Evolutionary conservation across 2,113 vertebrate genomes (phyloP).

Genomic region (Corapipo altera): DNA sequence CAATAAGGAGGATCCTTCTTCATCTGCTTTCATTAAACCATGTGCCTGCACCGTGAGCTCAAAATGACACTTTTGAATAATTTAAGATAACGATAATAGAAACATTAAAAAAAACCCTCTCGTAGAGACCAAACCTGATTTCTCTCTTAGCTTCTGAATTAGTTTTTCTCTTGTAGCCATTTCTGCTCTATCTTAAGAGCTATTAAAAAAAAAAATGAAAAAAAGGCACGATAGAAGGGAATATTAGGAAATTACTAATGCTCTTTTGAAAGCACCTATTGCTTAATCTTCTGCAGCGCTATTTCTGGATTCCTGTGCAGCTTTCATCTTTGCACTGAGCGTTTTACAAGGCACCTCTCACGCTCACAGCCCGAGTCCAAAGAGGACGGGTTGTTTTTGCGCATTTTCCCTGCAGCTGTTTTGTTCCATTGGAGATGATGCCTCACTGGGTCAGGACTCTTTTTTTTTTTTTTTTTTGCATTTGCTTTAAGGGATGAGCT

Average conservation of each 20-base stretch:
- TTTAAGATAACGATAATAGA: slow-evolving; percentile 63
- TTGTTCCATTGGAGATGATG: neutral
- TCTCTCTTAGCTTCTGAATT: slow-evolving; percentile 30
- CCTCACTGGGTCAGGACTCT: neutral
- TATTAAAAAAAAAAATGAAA: neutral
- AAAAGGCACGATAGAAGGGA: neutral
- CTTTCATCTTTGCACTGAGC: neutral
- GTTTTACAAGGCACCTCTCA: neutral
- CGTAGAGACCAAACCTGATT: neutral
- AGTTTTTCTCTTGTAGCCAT: slow-evolving; percentile 43
- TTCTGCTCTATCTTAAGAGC: slow-evolving; percentile 47
- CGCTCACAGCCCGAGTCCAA: neutral
- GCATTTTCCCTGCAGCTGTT: slow-evolving; percentile 5
- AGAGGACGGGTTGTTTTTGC: neutral
- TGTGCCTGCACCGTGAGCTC: neutral
- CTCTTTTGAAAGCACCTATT: slow-evolving; percentile 23
- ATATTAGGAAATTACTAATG: slow-evolving; percentile 25
- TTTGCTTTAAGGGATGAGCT: neutral
- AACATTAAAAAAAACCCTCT: slow-evolving; percentile 30
- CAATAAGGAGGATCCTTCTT: neutral
- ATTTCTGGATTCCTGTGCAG: slow-evolving; percentile 39
- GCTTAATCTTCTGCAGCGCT: neutral
- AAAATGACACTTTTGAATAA: slow-evolving; percentile 62
- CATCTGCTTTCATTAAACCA: slow-evolving; percentile 17
- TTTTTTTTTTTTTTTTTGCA: neutral